Evolutionary conservation across 2,797 vertebrate species (phyloP), one percentile per base, ranked within the genome.

Genomic region (Arnoldichthys spilopterus): DNA sequence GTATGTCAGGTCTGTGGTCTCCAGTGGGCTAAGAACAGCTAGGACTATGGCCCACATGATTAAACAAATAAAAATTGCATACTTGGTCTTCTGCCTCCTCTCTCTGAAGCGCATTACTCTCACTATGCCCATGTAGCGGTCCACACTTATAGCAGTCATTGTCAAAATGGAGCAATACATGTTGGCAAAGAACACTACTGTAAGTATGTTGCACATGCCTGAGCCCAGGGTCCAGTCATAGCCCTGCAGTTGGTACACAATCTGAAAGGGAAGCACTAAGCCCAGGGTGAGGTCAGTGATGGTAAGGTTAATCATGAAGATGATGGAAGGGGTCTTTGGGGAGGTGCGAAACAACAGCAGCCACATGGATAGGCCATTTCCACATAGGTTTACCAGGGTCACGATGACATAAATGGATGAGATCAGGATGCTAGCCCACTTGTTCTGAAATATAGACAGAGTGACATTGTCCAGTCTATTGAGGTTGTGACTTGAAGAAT

Each of bases 301-400:
- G 78, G 95, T 97, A 45, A 99, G 93, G 83, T 99, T 96, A 82
- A 98, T 97, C 97, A 98, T 98, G 88, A 97, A 96, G 85, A 98
- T 94, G 80, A 96, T 93, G 28, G 96, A 95, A 0, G 96, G 89
- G 0, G 94, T 95, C 86, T 93, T 94, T 6, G 97, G 96, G 24
- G 92, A 93, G 49, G 96, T 96, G 78, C 90, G 94, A 1, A 93
- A 93, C 62, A 92, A 68, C 9, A 99, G 93, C 4, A 98, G 91
- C 95, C 95, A 98, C 77, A 99, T 89, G 11, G 97, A 96, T 49
- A 97, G 82, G 2, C 93, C 79, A n/a, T 99, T 98, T 3, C 95
- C 96, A 0, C 91, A 89, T 72, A 98, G 89, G 88, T 95, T 97
- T 18, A 97, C 82, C 12, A 80, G 0, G 0, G 90, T 94, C 82